Evolutionary conservation across 2,113 vertebrate genomes (phyloP).

Genomic region (Bubo blakistoni): DNA sequence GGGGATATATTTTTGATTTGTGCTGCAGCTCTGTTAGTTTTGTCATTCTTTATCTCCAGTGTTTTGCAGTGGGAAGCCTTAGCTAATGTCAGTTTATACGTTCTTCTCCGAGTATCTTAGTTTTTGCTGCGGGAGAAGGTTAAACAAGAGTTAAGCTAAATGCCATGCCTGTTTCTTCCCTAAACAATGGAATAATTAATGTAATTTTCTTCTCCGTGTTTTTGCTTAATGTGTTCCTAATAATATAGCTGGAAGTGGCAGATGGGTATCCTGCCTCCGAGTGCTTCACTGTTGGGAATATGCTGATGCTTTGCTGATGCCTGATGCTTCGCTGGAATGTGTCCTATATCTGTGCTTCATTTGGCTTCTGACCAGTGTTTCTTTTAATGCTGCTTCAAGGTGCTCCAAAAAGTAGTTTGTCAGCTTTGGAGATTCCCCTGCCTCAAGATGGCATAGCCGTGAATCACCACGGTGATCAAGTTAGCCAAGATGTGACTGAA

Average conservation of each 20-base stretch:
- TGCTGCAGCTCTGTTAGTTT: background rate
- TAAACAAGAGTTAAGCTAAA: background rate
- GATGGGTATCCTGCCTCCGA: slow-evolving; percentile 20
- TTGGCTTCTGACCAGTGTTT: background rate
- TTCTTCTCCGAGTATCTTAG: background rate
- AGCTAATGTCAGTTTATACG: background rate
- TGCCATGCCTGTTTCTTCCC: background rate
- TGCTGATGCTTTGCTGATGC: background rate
- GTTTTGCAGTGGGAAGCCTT: background rate
- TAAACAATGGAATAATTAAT: background rate
- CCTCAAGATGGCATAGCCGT: background rate
- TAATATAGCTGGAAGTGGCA: slow-evolving; percentile 29
- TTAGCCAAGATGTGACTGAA: slow-evolving; percentile 15
- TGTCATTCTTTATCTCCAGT: background rate
- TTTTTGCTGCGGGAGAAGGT: background rate
- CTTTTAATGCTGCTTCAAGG: slow-evolving; percentile 1
- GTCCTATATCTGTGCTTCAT: background rate
- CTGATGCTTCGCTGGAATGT: slow-evolving; percentile 18
- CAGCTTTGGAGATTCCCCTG: slow-evolving; percentile 9
- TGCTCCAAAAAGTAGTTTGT: background rate
- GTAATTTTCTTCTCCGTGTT: background rate
- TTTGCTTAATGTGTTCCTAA: background rate
- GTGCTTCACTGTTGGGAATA: background rate
- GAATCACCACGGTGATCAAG: background rate
- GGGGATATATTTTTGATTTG: background rate